Evolutionary conservation across 2,888 invertebrate species (phyloP).

Genomic region (Drosophila kanekoi): DNA sequence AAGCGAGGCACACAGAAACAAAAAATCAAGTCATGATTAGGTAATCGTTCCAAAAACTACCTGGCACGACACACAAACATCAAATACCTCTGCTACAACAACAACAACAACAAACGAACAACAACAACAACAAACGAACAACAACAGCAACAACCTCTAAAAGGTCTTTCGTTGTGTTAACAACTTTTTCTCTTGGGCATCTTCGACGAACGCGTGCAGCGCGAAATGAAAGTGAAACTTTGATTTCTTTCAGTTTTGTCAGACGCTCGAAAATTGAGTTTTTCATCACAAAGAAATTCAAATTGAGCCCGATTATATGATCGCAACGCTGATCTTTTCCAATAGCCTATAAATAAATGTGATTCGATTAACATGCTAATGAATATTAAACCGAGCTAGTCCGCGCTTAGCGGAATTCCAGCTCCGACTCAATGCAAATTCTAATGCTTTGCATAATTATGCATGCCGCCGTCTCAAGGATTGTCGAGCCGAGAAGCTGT

Average conservation of each 20-base stretch:
- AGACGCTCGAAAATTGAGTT: slow-evolving; percentile 40
- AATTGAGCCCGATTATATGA: slow-evolving; percentile 62
- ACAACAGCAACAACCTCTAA: slow-evolving; percentile 32
- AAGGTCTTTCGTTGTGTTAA: slow-evolving; percentile 59
- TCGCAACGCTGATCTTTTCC: slow-evolving; percentile 15
- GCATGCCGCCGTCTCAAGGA: slow-evolving; percentile 41
- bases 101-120: slow-evolving; percentile 25
- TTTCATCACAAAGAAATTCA: slow-evolving; percentile 58
- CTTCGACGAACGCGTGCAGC: slow-evolving; percentile 38
- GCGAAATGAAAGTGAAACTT: slow-evolving; percentile 59
- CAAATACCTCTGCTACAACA: slow-evolving; percentile 47
- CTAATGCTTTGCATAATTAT: slow-evolving; percentile 49
- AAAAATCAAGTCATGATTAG: slow-evolving; percentile 74
- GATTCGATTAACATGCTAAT: slow-evolving; percentile 41
- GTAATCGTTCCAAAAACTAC: slow-evolving; percentile 76
- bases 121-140: slow-evolving; percentile 22
- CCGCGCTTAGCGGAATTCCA: slow-evolving; percentile 7
- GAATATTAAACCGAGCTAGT: slow-evolving; percentile 12
- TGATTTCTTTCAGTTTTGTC: slow-evolving; percentile 1
- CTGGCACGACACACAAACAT: slow-evolving; percentile 77
- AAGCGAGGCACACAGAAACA: slow-evolving; percentile 36
- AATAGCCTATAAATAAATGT: slow-evolving; percentile 19
- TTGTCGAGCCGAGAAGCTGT: neutral
- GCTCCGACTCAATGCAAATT: slow-evolving; percentile 45
- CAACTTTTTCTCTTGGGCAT: slow-evolving; percentile 53